Evolutionary conservation across 2,113 vertebrate genomes (phyloP), one percentile per base, ranked within the genome.

Genomic region (Ptilonorhynchus violaceus): DNA sequence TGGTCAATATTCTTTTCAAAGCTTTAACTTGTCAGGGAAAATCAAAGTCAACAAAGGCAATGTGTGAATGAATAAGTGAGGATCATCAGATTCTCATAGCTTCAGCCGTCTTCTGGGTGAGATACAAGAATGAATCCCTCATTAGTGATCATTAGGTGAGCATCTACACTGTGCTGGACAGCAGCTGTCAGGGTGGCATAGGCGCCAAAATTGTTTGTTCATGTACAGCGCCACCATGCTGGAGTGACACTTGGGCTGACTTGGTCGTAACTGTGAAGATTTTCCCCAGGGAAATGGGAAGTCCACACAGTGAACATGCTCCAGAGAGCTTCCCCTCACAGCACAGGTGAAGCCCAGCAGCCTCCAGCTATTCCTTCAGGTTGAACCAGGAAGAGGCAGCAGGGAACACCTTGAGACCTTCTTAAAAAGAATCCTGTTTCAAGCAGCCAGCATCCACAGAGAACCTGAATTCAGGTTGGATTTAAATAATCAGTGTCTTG

Each of bases 261-360:
- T 62, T 11, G 2, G 15, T 60, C 0, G 0, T 33, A 55, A 31
- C 13, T 18, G 27, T 47, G 21, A 69, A 69, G 31, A 41, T 75
- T 37, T 88, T 59, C 35, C 23, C 12, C 22, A 25, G 47, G 23
- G 14, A 88, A 75, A 59, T 24, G 35, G 46, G 46, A 88, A 58
- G 42, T 62, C 25, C 33, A 22, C 3, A 20, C 59, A 75, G 23
- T n/a, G 41, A 49, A 44, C 14, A 4, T 15, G 30, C 17, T 70
- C 30, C 31, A 42, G 7, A 55, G 37, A 47, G 5, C 53, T 87
- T 19, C n/a, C 39, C 4, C 22, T 69, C 1, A 0, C 13, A 17
- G 37, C 15, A 15, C 18, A 24, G 23, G n/a, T 67, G 78, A 88
- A 68, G 18, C 17, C 9, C 42, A 53, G 60, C 35, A 89, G 56